phyloP scores from a whole-genome alignment of 2,888 invertebrate genomes.

The Heliconius sara region DNA sequence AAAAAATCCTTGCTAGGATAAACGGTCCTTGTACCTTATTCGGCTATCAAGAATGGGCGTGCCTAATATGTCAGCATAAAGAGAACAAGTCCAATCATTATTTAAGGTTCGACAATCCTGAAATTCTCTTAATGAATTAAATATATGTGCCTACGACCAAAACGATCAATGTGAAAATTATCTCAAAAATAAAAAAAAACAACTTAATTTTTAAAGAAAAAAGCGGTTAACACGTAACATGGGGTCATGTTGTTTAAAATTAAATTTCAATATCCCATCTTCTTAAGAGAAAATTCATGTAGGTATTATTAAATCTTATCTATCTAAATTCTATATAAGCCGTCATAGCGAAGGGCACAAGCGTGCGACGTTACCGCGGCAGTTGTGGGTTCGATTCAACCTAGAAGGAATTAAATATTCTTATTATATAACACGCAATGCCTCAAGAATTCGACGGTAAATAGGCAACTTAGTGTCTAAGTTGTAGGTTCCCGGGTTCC shows the following conservation, averaged over 20 bases:
- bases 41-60: slow-evolving; percentile 8
- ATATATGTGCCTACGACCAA: not conserved
- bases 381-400: too few relatives aligned
- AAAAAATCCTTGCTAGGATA: not conserved
- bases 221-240: too few relatives aligned
- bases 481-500: not conserved
- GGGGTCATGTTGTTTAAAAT: too few relatives aligned
- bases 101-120: not conserved
- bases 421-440: not conserved
- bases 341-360: too few relatives aligned
- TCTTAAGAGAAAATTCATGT: too few relatives aligned
- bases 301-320: too few relatives aligned
- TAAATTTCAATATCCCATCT: too few relatives aligned
- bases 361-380: too few relatives aligned
- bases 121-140: not conserved
- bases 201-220: too few relatives aligned
- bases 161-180: not conserved
- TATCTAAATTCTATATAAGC: too few relatives aligned
- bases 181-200: too few relatives aligned
- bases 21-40: not conserved
- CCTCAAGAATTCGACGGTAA: not conserved
- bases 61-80: slow-evolving; percentile 5
- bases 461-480: not conserved
- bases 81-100: not conserved
- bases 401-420: too few relatives aligned